Conservation (phyloP, 2,888 invertebrate genomes). For the Drosophila kanekoi region DNA sequence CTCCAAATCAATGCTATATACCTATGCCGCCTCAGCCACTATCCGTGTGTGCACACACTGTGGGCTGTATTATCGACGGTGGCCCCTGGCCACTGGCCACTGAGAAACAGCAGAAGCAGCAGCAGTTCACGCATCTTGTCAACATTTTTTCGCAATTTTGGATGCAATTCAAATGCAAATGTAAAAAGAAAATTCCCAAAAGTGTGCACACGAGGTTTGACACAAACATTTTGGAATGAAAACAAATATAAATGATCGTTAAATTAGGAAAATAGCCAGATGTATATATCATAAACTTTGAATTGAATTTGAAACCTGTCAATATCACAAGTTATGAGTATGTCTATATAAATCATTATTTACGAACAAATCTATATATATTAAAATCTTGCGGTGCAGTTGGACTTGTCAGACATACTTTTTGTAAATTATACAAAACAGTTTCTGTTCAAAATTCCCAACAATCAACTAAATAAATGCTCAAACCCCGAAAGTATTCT, state of each 20-base stretch:
- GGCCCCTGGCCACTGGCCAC: conserved; percentile 33
- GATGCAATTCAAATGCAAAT: conserved; percentile 50
- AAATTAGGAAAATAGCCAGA: neutral
- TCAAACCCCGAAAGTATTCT: too few species aligned
- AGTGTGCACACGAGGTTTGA: conserved; percentile 16
- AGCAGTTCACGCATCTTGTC: conserved; percentile 52
- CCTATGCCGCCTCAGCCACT: conserved; percentile 23
- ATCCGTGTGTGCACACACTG: neutral
- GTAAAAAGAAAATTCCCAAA: conserved; percentile 17
- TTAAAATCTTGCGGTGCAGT: too few species aligned
- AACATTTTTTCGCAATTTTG: conserved; percentile 52
- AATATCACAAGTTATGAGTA: too few species aligned
- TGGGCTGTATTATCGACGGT: conserved; percentile 10
- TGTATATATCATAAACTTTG: neutral
- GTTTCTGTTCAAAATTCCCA: too few species aligned
- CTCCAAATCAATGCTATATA: conserved; percentile 82
- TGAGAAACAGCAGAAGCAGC: conserved; percentile 7
- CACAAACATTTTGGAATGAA: neutral
- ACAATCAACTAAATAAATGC: too few species aligned
- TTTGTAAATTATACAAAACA: too few species aligned
- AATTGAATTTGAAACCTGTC: too few species aligned
- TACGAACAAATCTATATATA: too few species aligned
- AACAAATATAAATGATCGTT: neutral
- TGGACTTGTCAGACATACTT: too few species aligned
- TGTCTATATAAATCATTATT: too few species aligned